Evolutionary conservation across 2,888 invertebrate genomes (phyloP).

Genomic region (Cataglyphis albicans): DNA sequence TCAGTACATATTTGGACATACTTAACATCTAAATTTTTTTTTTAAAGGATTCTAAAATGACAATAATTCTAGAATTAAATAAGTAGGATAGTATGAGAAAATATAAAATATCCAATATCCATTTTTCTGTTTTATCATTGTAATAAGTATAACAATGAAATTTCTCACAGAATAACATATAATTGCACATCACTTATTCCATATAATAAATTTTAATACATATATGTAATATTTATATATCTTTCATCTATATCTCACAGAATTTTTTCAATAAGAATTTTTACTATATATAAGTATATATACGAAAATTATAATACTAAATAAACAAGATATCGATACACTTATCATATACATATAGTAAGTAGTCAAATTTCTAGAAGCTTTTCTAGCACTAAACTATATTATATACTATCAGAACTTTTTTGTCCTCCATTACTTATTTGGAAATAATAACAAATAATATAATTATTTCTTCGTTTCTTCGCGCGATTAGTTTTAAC

Average conservation of each 20-base stretch:
- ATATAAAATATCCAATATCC: conserved; percentile 41
- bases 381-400: conserved; percentile 68
- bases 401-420: conserved; percentile 72
- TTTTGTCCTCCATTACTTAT: conserved; percentile 69
- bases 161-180: conserved; percentile 73
- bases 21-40: not conserved
- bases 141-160: conserved; percentile 75
- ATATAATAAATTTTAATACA: conserved; percentile 73
- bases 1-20: not conserved
- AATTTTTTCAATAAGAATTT: conserved; percentile 59
- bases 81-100: conserved; percentile 34
- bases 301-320: conserved; percentile 79
- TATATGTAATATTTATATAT: conserved; percentile 58
- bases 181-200: conserved; percentile 63
- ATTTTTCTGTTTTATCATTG: conserved; percentile 61
- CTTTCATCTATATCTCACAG: conserved; percentile 63
- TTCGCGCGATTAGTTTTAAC: conserved; percentile 44
- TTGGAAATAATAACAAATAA: conserved; percentile 63
- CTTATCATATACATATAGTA: conserved; percentile 64
- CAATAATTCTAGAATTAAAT: not conserved
- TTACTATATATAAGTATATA: conserved; percentile 65
- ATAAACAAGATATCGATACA: conserved; percentile 76
- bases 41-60: not conserved
- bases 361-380: conserved; percentile 76
- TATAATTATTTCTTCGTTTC: conserved; percentile 26